Conservation (phyloP, 2,888 invertebrate genomes). For the Ephialtes manifestator region DNA sequence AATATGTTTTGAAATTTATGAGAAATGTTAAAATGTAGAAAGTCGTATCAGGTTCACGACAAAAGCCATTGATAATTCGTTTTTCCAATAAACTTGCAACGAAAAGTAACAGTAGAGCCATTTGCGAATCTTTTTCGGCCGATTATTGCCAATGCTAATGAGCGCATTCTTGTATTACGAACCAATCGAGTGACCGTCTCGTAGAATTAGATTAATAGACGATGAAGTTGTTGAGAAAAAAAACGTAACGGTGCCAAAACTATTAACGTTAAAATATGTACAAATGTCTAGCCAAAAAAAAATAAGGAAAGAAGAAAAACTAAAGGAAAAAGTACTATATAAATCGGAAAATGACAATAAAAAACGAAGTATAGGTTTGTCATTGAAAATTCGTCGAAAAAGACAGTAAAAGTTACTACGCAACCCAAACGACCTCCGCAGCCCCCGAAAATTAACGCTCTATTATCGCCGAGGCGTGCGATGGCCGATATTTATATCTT, state of each 20-base stretch:
- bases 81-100: not conserved
- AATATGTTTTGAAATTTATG: not conserved
- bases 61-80: not conserved
- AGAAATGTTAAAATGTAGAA: not conserved
- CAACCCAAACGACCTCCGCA: conserved; percentile 52
- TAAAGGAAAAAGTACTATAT: conserved; percentile 49
- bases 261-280: conserved; percentile 74
- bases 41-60: not conserved
- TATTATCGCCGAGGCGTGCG: conserved; percentile 18
- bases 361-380: conserved; percentile 39
- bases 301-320: conserved; percentile 60
- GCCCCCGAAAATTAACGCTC: conserved; percentile 31
- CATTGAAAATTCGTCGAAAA: conserved; percentile 42
- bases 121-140: conserved; percentile 36
- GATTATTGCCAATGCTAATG: conserved; percentile 28
- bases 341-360: conserved; percentile 66
- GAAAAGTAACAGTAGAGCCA: conserved; percentile 25
- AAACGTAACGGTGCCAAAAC: conserved; percentile 79
- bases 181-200: conserved; percentile 41
- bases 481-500: conserved; percentile 32
- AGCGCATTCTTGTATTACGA: conserved; percentile 21
- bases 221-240: conserved; percentile 41
- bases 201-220: conserved; percentile 48
- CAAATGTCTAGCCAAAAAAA: conserved; percentile 77
- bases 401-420: conserved; percentile 33